Evolutionary conservation across 2,888 invertebrate species (phyloP), one percentile per base, ranked within the genome.

Genomic region (Microchrysa polita): DNA sequence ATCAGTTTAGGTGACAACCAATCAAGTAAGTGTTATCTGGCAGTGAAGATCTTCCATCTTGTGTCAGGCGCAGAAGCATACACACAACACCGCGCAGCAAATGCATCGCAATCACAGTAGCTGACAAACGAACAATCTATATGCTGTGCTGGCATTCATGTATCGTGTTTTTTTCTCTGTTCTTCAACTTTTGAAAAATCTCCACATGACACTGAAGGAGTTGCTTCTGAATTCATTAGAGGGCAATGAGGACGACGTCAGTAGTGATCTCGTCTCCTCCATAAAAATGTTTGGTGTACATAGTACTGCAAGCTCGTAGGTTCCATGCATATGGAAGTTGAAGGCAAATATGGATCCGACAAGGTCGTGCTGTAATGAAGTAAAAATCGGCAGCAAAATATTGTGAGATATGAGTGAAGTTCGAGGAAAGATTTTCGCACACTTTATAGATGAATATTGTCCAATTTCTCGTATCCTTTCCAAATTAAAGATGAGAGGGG

Each of bases 21-120:
- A 69, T 75, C 74, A 67, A 76, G 74, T 65, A 77, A 76, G 75
- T 76, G 71, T 76, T 76, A 74, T 65, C 77, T 76, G 60, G 55
- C 44, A 71, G 67, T 60, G 42, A 42, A 72, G 53, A 53, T 73
- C 73, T 73, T 52, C 63, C 48, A 73, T 73, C 72, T 69, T 55
- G 55, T 55, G 69, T 55, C 69, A 69, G 20, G 55, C n/a, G n/a
- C 69, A 69, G 27, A 34, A 34, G 27, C 27, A 34, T 7, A 34
- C 27, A 34, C 27, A 34, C 27, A 34, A 34, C 27, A 34, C 27
- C 27, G 27, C 2, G 27, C n/a, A n/a, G n/a, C n/a, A n/a, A n/a
- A n/a, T n/a, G n/a, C n/a, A n/a, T n/a, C n/a, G n/a, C n/a, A 34
- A 34, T 7, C 2, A 7, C 27, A 34, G 69, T 44, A 44, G 65